Conservation (phyloP, 2,888 invertebrate species). For the Elegia similella region DNA sequence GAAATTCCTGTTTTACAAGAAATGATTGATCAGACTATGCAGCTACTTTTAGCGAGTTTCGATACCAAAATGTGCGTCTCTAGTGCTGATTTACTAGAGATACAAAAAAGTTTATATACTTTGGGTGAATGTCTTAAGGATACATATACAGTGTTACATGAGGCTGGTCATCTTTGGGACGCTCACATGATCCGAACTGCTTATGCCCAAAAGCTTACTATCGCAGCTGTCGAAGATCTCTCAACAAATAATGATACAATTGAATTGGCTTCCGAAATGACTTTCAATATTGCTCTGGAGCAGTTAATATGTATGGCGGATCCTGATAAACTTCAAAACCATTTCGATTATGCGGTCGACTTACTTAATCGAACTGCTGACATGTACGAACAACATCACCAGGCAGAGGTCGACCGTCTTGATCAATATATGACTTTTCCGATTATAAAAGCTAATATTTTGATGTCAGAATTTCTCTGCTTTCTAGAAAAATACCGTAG, state of each 20-base stretch:
- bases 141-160: constrained; percentile 52
- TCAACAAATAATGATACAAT: constrained; percentile 53
- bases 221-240: constrained; percentile 65
- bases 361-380: constrained; percentile 48
- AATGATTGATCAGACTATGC: constrained; percentile 39
- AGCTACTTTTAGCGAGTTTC: constrained; percentile 31
- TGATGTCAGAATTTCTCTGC: constrained; percentile 57
- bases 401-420: constrained; percentile 51
- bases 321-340: constrained; percentile 48
- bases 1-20: constrained; percentile 34
- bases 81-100: constrained; percentile 32
- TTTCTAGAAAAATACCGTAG: constrained; percentile 59
- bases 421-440: constrained; percentile 57
- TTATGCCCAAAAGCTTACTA: constrained; percentile 57
- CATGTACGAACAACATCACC: constrained; percentile 50
- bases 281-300: constrained; percentile 56
- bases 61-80: constrained; percentile 21
- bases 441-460: constrained; percentile 40
- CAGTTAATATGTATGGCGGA: constrained; percentile 52
- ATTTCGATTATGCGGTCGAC: constrained; percentile 36
- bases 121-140: constrained; percentile 56
- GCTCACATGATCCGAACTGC: constrained; percentile 59
- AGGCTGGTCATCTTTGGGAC: constrained; percentile 63
- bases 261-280: constrained; percentile 55
- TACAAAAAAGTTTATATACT: constrained; percentile 51